These are phyloP conservation scores for Microcaecilia unicolor DNA, from an alignment of 2,797 vertebrate species.

Conservation along the genomic window DNA sequence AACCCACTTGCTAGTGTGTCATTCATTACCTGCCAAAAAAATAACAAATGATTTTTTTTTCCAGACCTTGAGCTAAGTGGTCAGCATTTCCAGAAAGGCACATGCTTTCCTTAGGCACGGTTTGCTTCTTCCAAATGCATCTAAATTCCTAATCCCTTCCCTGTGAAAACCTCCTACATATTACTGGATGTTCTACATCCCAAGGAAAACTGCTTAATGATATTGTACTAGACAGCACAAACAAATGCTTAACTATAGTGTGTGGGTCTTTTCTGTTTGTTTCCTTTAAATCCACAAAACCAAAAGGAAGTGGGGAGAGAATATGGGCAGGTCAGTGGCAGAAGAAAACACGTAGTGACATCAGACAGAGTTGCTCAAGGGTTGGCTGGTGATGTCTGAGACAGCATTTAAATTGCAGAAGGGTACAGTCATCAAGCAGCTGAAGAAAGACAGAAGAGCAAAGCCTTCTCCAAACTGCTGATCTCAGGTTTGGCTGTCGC, in stretches of 20 bases:
- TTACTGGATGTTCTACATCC: constrained; percentile 13
- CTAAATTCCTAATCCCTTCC: neutral
- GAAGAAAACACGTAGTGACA: constrained; percentile 47
- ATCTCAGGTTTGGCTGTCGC: neutral
- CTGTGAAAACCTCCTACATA: constrained; percentile 10
- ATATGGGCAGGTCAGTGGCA: constrained; percentile 43
- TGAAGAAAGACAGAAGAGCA: neutral
- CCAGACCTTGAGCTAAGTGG: neutral
- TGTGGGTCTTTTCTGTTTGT: too few relatives aligned
- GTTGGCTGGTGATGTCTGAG: constrained; percentile 33
- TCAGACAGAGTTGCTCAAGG: constrained; percentile 31
- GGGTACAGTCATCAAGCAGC: constrained; percentile 23
- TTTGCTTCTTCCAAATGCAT: rapidly evolving
- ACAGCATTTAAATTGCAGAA: constrained; percentile 55
- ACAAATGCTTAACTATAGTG: too few relatives aligned
- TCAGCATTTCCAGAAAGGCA: neutral
- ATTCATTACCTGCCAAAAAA: neutral
- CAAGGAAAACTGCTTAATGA: constrained; percentile 42
- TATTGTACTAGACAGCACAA: too few relatives aligned
- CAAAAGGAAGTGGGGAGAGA: constrained; percentile 59
- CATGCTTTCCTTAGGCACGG: neutral
- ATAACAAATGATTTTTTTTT: neutral
- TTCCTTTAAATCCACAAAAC: constrained; percentile 56
- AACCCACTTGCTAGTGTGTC: too few relatives aligned
- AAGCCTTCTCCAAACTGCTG: neutral